Percentiles rank a stretch among this genome's conserved stretches.
phyloP scores from a whole-genome alignment of 1,140 invertebrate genomes.

The Calliopsis andreniformis region DNA sequence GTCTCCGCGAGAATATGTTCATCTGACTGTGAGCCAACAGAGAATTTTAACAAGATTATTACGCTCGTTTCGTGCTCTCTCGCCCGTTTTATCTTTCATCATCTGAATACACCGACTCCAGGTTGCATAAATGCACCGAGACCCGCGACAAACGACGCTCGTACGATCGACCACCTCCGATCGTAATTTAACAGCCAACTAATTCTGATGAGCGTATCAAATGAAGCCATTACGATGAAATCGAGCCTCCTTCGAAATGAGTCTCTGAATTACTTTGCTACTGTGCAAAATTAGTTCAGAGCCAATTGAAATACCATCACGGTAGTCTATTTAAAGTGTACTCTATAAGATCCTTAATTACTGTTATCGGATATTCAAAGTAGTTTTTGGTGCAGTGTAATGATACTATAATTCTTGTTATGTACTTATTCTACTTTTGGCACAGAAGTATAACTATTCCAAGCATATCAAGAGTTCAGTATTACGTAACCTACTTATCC shows the following conservation, averaged over 20 bases:
- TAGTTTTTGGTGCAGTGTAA: too few relatives aligned
- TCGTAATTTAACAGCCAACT: conserved; percentile 24
- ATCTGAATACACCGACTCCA: conserved; percentile 20
- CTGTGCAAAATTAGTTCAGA: conserved; percentile 18
- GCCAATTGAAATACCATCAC: too few relatives aligned
- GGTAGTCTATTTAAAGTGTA: too few relatives aligned
- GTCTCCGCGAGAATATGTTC: conserved; percentile 25
- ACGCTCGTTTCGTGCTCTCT: conserved; percentile 43
- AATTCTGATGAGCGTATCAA: conserved; percentile 27
- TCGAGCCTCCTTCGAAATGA: background rate
- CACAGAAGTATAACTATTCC: too few relatives aligned
- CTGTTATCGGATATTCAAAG: too few relatives aligned
- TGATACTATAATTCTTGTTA: too few relatives aligned
- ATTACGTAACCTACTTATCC: too few relatives aligned
- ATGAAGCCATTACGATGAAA: conserved; percentile 20
- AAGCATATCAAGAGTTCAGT: too few relatives aligned
- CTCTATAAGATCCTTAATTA: too few relatives aligned
- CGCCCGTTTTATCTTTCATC: conserved; percentile 46
- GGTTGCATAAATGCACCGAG: conserved; percentile 28
- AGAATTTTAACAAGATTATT: conserved; percentile 53
- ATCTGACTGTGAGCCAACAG: background rate
- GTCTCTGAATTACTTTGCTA: background rate
- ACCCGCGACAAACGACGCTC: conserved; percentile 33
- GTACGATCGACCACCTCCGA: conserved; percentile 17
- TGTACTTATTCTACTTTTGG: too few relatives aligned